Evolutionary conservation across 2,113 vertebrate genomes (phyloP).

Genomic region (Hirundichthys speculiger): DNA sequence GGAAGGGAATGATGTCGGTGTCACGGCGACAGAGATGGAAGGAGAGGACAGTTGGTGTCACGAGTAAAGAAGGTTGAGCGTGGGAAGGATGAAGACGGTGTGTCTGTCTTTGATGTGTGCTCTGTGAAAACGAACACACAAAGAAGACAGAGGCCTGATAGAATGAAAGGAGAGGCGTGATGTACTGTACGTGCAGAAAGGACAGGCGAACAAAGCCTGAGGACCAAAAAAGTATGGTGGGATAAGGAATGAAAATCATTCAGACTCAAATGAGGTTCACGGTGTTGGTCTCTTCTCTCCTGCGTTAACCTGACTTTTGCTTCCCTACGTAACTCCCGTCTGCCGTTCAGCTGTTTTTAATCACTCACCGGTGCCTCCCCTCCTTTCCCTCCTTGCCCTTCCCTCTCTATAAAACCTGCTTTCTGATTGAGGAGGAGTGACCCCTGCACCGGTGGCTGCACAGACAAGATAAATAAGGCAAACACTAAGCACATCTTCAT

Average conservation of each 20-base stretch:
- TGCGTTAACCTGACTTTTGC: not conserved
- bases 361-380: not conserved
- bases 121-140: conserved; percentile 10
- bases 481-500: conserved; percentile 44
- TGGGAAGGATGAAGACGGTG: conserved; percentile 38
- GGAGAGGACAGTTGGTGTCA: conserved; percentile 48
- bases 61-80: conserved; percentile 19
- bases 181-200: conserved; percentile 12
- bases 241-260: not conserved
- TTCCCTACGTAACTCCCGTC: too few species aligned
- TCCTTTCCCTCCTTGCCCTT: not conserved
- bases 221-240: conserved; percentile 23
- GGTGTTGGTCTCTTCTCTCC: conserved; percentile 28
- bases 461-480: conserved; percentile 40
- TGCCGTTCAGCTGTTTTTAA: not conserved
- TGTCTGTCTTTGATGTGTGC: conserved; percentile 16
- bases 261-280: not conserved
- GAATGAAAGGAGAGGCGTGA: conserved; percentile 19
- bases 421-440: conserved; percentile 38
- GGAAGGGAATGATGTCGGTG: not conserved
- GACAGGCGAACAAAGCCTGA: conserved; percentile 23
- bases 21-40: not conserved
- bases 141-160: conserved; percentile 36
- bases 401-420: conserved; percentile 3
- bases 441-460: conserved; percentile 23